A percentile compares a stretch with the other conserved stretches of the same genome.
These are phyloP conservation scores for Danionella dracula DNA, from an alignment of 2,797 vertebrate genomes.

Conservation along the genomic window DNA sequence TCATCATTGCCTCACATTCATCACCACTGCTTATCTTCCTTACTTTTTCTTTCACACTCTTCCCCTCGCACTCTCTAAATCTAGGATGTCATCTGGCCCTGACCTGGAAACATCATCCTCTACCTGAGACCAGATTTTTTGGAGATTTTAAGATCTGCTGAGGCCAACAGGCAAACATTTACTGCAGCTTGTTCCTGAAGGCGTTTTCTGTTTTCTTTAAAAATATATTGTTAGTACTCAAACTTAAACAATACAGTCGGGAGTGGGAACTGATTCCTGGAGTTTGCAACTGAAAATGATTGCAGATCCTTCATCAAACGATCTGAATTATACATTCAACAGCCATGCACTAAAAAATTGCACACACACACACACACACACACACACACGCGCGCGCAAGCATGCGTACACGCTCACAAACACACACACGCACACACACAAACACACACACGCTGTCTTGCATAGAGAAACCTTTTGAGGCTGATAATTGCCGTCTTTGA, in stretches of 20 bases:
- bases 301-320: too few relatives aligned
- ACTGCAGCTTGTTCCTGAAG: too few relatives aligned
- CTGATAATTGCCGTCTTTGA: slow-evolving; percentile 57
- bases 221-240: too few relatives aligned
- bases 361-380: not conserved
- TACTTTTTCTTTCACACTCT: slow-evolving; percentile 4
- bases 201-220: too few relatives aligned
- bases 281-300: too few relatives aligned
- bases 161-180: too few relatives aligned
- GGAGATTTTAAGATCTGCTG: slow-evolving; percentile 11
- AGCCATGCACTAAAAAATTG: not conserved
- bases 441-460: not conserved
- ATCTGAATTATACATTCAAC: not conserved
- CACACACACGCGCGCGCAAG: too few relatives aligned
- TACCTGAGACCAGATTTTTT: slow-evolving; percentile 32
- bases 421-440: not conserved
- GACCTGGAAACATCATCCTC: slow-evolving; percentile 28
- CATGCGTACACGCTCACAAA: not conserved
- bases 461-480: slow-evolving; percentile 22
- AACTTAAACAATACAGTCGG: too few relatives aligned
- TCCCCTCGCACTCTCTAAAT: slow-evolving; percentile 16
- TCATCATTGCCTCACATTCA: slow-evolving; percentile 43
- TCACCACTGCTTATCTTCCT: slow-evolving; percentile 33
- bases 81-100: slow-evolving; percentile 12
- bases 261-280: too few relatives aligned